These are phyloP conservation scores for Dynastes maya DNA, from an alignment of 2,888 invertebrate species.

Conservation along the genomic window DNA sequence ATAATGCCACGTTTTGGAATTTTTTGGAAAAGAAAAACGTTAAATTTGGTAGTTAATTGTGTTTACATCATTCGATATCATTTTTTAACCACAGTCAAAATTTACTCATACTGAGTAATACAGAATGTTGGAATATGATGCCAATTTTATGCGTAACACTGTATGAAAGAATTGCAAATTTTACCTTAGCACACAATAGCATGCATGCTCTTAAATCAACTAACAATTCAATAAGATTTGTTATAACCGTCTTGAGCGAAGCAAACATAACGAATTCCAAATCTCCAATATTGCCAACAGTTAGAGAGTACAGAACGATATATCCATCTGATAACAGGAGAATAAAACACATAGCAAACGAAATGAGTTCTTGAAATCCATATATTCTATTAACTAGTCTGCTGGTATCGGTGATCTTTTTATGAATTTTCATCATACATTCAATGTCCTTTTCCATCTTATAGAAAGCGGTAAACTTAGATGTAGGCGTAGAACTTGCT, in stretches of 20 bases:
- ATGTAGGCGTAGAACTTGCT: not conserved
- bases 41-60: no score
- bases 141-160: no score
- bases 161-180: not conserved
- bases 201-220: conserved; percentile 44
- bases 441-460: conserved; percentile 38
- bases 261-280: conserved; percentile 18
- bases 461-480: conserved; percentile 26
- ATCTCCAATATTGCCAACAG: conserved; percentile 36
- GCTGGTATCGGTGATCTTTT: conserved; percentile 45
- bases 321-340: conserved; percentile 49
- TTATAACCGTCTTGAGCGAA: conserved; percentile 35
- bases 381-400: conserved; percentile 41
- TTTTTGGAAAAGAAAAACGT: no score
- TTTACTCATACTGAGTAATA: no score
- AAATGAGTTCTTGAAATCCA: conserved; percentile 41
- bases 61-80: no score
- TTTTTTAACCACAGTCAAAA: no score
- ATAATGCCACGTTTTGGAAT: no score
- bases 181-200: conserved; percentile 46
- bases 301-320: conserved; percentile 47
- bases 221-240: conserved; percentile 41
- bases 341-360: conserved; percentile 36
- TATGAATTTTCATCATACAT: conserved; percentile 47
- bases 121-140: no score